These are phyloP conservation scores for Clarias pachynema DNA, from an alignment of 2,797 vertebrate genomes.

Conservation along the genomic window DNA sequence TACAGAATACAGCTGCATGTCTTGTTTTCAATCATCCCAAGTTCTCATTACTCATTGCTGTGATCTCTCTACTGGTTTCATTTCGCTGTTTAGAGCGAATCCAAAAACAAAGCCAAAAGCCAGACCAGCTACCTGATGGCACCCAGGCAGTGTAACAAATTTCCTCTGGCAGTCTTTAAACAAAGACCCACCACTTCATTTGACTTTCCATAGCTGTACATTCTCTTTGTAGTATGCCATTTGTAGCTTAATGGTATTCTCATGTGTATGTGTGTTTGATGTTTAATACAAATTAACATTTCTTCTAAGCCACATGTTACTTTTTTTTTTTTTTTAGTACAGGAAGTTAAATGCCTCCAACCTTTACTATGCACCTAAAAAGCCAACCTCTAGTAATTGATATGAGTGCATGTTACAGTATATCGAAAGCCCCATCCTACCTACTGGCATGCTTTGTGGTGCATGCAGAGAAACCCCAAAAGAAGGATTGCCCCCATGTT, in stretches of 20 bases:
- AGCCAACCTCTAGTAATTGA: background rate
- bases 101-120: background rate
- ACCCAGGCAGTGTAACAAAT: background rate
- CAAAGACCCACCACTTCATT: background rate
- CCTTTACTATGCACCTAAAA: background rate
- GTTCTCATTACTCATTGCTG: background rate
- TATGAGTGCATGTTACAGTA: background rate
- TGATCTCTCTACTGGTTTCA: background rate
- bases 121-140: background rate
- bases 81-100: background rate
- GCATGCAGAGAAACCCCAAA: slow-evolving; percentile 25
- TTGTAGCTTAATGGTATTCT: background rate
- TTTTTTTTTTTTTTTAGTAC: background rate
- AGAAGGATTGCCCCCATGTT: slow-evolving; percentile 35
- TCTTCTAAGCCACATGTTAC: background rate
- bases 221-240: background rate
- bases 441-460: slow-evolving; percentile 19
- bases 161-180: background rate
- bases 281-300: background rate
- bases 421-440: slow-evolving; percentile 21
- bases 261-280: background rate
- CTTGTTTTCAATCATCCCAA: background rate
- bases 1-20: slow-evolving; percentile 14
- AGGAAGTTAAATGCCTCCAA: background rate
- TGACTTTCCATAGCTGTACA: background rate